phyloP scores from a whole-genome alignment of 2,888 invertebrate genomes.

The Protodeltote pygarga region DNA sequence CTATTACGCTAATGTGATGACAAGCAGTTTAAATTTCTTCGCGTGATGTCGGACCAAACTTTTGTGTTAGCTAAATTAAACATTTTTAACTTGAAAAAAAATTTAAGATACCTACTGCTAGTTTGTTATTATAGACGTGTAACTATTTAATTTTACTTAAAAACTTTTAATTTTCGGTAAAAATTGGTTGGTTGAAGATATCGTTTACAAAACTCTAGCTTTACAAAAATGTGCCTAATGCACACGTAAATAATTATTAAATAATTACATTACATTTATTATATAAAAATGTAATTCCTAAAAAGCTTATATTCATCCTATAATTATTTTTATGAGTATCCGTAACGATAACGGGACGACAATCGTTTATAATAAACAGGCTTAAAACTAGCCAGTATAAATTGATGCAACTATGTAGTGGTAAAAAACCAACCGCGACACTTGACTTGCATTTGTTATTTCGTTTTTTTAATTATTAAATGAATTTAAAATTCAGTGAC shows the following conservation, averaged over 20 bases:
- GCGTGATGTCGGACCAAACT: slow-evolving; percentile 40
- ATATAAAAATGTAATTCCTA: not conserved
- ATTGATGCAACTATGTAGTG: slow-evolving; percentile 51
- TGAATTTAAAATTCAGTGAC: slow-evolving; percentile 45
- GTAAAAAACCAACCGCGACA: slow-evolving; percentile 50
- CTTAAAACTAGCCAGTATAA: slow-evolving; percentile 27
- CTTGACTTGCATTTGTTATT: slow-evolving; percentile 29
- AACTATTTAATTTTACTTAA: no score
- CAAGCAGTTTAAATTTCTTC: slow-evolving; percentile 31
- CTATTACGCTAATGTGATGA: slow-evolving; percentile 32
- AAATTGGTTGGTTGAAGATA: no score
- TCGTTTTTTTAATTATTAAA: slow-evolving; percentile 52
- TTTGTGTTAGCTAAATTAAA: slow-evolving; percentile 22
- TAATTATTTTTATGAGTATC: slow-evolving; percentile 38
- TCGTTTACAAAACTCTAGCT: no score
- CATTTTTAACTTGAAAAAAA: no score
- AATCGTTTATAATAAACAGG: slow-evolving; percentile 33
- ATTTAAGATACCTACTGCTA: no score
- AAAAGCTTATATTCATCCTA: slow-evolving; percentile 20
- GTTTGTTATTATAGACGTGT: no score
- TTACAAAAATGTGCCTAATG: no score
- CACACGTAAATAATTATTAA: no score
- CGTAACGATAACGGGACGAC: slow-evolving; percentile 36
- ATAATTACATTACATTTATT: not conserved
- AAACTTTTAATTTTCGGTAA: no score